A percentile compares a stretch with the other conserved stretches of the same genome.
These are phyloP conservation scores for Abscondita cerata DNA, from an alignment of 2,888 invertebrate genomes.

Conservation along the genomic window DNA sequence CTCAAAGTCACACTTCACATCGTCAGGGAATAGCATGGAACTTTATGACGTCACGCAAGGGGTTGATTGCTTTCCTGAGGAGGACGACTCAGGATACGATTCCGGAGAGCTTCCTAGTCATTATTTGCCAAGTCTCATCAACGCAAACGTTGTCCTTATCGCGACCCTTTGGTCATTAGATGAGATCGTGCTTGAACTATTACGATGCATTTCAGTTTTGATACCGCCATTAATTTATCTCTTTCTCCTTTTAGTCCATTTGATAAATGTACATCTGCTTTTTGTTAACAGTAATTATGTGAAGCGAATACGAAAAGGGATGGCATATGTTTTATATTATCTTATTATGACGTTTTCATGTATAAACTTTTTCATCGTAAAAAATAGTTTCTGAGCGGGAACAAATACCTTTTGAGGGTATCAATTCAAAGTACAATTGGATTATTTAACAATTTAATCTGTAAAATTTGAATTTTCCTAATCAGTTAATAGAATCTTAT, in stretches of 20 bases:
- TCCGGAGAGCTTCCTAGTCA: constrained; percentile 52
- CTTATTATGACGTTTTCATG: constrained; percentile 12
- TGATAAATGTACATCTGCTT: constrained; percentile 13
- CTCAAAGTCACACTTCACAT: constrained; percentile 40
- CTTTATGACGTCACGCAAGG: constrained; percentile 59
- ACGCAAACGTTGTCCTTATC: constrained; percentile 50
- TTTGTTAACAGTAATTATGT: constrained; percentile 18
- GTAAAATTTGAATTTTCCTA: too few species aligned
- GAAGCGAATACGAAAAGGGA: constrained; percentile 11
- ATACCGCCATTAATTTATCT: constrained; percentile 24
- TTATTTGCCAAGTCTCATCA: constrained; percentile 56
- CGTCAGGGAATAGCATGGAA: constrained; percentile 36
- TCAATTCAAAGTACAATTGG: too few species aligned
- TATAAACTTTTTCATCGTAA: not conserved
- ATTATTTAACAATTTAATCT: too few species aligned
- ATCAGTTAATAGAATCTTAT: too few species aligned
- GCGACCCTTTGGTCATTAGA: constrained; percentile 36
- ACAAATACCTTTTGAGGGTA: too few species aligned
- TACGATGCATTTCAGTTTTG: constrained; percentile 29
- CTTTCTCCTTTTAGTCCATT: constrained; percentile 20
- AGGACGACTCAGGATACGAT: constrained; percentile 46
- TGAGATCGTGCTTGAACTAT: constrained; percentile 34
- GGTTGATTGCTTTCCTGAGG: constrained; percentile 57
- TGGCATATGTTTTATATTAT: constrained; percentile 13
- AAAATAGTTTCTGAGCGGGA: too few species aligned